Evolutionary conservation across 2,113 vertebrate species (phyloP), one percentile per base, ranked within the genome.

Genomic region (Cinclus mexicanus): DNA sequence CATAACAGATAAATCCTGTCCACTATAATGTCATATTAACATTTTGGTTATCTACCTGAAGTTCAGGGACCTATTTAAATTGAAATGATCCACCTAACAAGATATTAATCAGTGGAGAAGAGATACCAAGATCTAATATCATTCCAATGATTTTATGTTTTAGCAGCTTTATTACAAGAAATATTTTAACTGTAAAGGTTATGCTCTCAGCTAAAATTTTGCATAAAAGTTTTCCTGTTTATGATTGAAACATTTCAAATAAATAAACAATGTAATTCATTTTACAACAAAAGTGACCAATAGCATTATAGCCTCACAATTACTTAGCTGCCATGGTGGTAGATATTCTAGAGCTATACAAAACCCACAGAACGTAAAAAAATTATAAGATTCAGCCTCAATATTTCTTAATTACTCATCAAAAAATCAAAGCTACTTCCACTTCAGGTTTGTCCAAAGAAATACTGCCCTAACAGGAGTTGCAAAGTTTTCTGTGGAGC

Each of bases 1-100:
- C 72, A 80, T 91, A 97, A 97, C 71, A 96, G 86, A 97, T 91
- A 96, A 96, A 94, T 97, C 69, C 52, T 93, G 64, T 64, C 76
- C 90, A 90, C 79, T 68, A 10, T 81, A 86, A 68, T 41, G 65
- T 89, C 78, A 75, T 84, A 87, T 95, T 82, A 95, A 87, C 72
- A 91, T 92, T 94, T 96, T 79, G 26, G 44, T 93, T 86, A 82
- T 82, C 78, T 63, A 88, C 71, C 28, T 55, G n/a, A 89, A 82
- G 82, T 79, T 89, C 89, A 76, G 82, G 33, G 76, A 70, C 53
- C 59, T 90, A 44, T 78, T 95, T 94, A 89, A 93, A 90, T 68
- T 78, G 9, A 88, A 96, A 94, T 81, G 6, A 90, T 81, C 16
- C 42, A 76, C 52, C 59, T 86, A 81, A 78, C 3, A 72, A 83